Percentiles rank a stretch among this genome's conserved stretches.
Evolutionary conservation across 2,113 vertebrate species (phyloP).

Genomic region (Pica pica): DNA sequence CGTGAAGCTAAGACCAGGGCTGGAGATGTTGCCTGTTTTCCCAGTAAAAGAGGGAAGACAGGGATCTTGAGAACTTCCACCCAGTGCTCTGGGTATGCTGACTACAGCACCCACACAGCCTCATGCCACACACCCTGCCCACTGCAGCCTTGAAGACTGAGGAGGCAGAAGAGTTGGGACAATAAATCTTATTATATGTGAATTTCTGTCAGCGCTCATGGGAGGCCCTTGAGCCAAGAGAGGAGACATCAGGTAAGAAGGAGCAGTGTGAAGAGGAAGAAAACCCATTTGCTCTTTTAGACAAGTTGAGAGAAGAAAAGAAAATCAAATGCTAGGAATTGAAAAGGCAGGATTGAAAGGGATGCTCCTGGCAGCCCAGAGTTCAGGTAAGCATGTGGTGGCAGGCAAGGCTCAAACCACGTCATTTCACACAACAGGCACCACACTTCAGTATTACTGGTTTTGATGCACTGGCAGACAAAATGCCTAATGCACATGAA

Average conservation of each 20-base stretch:
- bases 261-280: background rate
- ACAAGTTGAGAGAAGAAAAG: background rate
- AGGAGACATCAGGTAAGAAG: background rate
- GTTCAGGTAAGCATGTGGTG: background rate
- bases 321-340: background rate
- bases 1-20: background rate
- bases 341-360: background rate
- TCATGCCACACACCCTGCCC: background rate
- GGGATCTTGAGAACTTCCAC: background rate
- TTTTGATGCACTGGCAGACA: background rate
- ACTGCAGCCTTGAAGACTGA: background rate
- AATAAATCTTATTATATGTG: background rate
- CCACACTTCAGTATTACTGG: accelerated
- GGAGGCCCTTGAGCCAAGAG: background rate
- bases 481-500: background rate
- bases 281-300: background rate
- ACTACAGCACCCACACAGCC: background rate
- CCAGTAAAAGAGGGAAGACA: background rate
- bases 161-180: background rate
- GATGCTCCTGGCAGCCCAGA: background rate
- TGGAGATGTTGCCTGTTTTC: background rate
- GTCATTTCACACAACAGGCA: background rate
- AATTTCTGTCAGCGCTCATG: background rate
- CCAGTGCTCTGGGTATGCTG: background rate
- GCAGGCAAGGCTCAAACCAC: background rate